These are phyloP conservation scores for Coregonus ussuriensis DNA, from an alignment of 2,797 vertebrate genomes.

Conservation along the genomic window DNA sequence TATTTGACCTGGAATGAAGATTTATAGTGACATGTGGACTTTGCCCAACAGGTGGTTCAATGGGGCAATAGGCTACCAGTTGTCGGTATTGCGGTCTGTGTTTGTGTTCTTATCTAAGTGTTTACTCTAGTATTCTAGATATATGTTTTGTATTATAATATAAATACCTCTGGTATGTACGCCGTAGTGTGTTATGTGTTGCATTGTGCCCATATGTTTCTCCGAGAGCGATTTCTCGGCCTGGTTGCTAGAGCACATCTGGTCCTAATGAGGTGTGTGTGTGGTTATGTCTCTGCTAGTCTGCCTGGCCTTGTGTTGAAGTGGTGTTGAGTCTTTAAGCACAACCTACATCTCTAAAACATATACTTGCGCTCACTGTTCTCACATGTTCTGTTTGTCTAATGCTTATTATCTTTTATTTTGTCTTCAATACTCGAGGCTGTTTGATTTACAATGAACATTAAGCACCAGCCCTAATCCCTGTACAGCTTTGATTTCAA, in stretches of 20 bases:
- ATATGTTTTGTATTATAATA: conserved; percentile 61
- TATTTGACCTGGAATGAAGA: background rate
- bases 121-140: background rate
- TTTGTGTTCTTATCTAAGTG: background rate
- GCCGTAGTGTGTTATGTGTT: conserved; percentile 56
- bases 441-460: background rate
- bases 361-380: conserved; percentile 51
- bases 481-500: background rate
- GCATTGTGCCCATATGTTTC: conserved; percentile 72
- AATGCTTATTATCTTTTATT: conserved; percentile 5
- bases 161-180: conserved; percentile 57
- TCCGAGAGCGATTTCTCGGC: conserved; percentile 63
- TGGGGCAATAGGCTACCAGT: background rate
- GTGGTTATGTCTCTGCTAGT: conserved; percentile 37
- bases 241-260: conserved; percentile 72
- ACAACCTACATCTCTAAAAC: conserved; percentile 65
- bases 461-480: background rate
- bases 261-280: conserved; percentile 65
- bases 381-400: conserved; percentile 46
- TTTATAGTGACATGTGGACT: background rate
- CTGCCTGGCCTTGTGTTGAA: conserved; percentile 67
- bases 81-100: background rate
- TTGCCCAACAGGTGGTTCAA: background rate
- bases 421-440: background rate
- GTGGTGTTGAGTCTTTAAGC: conserved; percentile 75